Base-by-base conservation (phyloP, 2,797 vertebrate genomes). In the Ctenopoma multispine region DNA sequence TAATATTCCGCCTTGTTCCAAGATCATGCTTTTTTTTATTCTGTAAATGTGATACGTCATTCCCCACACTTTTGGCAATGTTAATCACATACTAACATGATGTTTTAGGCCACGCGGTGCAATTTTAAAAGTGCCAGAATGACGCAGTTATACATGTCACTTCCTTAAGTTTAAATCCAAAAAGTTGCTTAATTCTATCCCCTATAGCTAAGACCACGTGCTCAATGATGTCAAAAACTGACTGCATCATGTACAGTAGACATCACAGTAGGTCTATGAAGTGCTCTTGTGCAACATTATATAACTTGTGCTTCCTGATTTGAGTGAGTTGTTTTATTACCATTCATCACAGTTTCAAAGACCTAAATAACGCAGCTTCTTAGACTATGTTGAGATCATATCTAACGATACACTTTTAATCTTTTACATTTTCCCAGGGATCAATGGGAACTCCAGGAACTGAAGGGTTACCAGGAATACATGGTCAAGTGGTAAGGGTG, bases 401-500 rank as follows among this genome's bases (percentile, higher is more conserved):
- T 62, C 4, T 61, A 40, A 78, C 54, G 0, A 61, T 60, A n/a
- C 44, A 29, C 27, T 29, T 62, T 2, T 11, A 58, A 67, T 66
- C 9, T 53, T 69, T 55, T 36, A 14, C 50, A 18, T 71, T 29
- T 68, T 88, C 83, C 69, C 83, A 99, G 97, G 98, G 97, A 65
- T 92, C 95, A 74, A 78, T 64, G 13, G 97, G 97, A 63, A 88
- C 87, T 66, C 93, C 92, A 76, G 98, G 98, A 81, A 92, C 91
- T 41, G 84, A 87, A 86, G 98, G 98, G 56, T 81, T 90, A 48
- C 88, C 91, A 34, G 97, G 98, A 86, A 92, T 95, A 91, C 92
- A 94, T 81, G 98, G 97, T 21, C 94, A 94, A 93, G 85, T 89
- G 95, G 98, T 92, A 95, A 92, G 93, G 12, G 11, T 63, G 67